phyloP scores from a whole-genome alignment of 2,797 vertebrate species.

The Spinibarbus caldwelli region DNA sequence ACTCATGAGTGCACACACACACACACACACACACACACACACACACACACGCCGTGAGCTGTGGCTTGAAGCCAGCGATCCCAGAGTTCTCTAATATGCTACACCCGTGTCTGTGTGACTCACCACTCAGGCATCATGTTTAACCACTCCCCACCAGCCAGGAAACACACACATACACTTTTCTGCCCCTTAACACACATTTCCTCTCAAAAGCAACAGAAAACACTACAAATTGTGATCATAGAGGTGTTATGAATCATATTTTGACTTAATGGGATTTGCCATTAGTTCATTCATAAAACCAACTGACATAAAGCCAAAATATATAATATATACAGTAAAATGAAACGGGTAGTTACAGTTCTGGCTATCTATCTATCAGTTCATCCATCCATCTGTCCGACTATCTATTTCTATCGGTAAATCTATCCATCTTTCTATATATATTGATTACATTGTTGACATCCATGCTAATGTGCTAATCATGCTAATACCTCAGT shows the following conservation, averaged over 20 bases:
- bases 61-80: constrained; percentile 37
- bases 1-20: not conserved
- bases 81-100: constrained; percentile 12
- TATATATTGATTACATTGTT: too few relatives aligned
- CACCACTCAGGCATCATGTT: constrained; percentile 42
- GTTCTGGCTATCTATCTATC: too few relatives aligned
- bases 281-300: not conserved
- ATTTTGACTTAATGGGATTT: not conserved
- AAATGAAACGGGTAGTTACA: not conserved
- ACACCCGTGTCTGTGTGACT: constrained; percentile 48
- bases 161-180: constrained; percentile 17
- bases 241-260: not conserved
- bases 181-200: not conserved
- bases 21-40: not conserved
- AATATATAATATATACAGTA: not conserved
- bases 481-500: too few relatives aligned
- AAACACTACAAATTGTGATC: not conserved
- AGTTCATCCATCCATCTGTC: too few relatives aligned
- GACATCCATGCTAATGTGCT: too few relatives aligned
- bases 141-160: constrained; percentile 36
- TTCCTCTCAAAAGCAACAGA: not conserved
- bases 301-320: not conserved
- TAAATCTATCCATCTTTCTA: not conserved
- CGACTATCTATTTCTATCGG: too few relatives aligned
- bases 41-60: too few relatives aligned